Evolutionary conservation across 92 coral and sea anemone species (phyloP).

Genomic region (Porites rus): DNA sequence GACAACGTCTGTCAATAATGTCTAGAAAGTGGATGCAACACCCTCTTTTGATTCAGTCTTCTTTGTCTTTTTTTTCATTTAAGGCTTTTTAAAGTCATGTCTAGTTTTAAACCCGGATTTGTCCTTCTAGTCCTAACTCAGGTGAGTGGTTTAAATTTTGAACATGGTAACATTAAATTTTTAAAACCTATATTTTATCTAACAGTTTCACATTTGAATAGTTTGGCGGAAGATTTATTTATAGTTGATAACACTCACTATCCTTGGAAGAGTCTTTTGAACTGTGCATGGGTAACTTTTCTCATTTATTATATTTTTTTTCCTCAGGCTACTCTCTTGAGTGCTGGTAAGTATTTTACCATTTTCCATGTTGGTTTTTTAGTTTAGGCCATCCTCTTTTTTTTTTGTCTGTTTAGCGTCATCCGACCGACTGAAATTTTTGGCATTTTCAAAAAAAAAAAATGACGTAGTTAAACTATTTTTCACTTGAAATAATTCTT

Average conservation of each 20-base stretch:
- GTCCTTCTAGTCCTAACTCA: conserved; percentile 56
- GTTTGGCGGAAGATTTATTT: too few relatives aligned
- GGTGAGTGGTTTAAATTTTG: conserved; percentile 24
- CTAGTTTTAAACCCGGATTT: conserved; percentile 41
- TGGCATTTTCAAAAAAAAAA: too few relatives aligned
- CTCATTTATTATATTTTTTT: neutral
- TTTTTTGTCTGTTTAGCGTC: too few relatives aligned
- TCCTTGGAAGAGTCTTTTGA: neutral
- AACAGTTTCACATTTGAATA: too few relatives aligned
- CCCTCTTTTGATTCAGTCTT: neutral
- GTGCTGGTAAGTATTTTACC: conserved; percentile 46
- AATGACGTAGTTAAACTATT: too few relatives aligned
- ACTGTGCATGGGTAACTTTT: neutral
- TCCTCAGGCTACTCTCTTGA: conserved; percentile 42
- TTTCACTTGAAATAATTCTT: too few relatives aligned
- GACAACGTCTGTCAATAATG: neutral
- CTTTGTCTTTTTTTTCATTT: neutral
- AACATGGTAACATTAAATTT: neutral
- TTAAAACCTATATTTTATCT: too few relatives aligned
- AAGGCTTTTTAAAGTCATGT: conserved; percentile 46
- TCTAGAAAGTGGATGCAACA: neutral
- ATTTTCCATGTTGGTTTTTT: neutral
- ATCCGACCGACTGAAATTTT: too few relatives aligned
- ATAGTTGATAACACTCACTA: too few relatives aligned
- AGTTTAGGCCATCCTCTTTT: neutral